These are phyloP conservation scores for Cerastis leucographa DNA, from an alignment of 2,888 invertebrate genomes.

Conservation along the genomic window DNA sequence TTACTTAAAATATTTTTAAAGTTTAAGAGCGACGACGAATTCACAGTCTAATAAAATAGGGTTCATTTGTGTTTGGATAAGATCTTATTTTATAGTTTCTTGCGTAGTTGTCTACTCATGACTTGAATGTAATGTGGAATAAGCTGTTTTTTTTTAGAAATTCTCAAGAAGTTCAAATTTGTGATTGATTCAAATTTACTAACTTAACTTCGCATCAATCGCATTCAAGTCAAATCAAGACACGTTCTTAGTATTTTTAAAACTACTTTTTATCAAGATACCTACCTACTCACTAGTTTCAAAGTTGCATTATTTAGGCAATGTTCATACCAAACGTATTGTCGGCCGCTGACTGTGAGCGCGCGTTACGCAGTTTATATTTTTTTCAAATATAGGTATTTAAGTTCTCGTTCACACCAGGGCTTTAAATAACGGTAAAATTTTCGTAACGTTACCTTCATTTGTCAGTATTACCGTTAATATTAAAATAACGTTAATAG, in stretches of 20 bases:
- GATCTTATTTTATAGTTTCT: slow-evolving; percentile 51
- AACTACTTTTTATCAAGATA: not conserved
- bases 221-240: no score
- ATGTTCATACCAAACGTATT: no score
- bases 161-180: not conserved
- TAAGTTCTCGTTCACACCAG: no score
- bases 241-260: not conserved
- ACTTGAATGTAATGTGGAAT: not conserved
- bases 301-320: not conserved
- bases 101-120: slow-evolving; percentile 5
- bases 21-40: slow-evolving; percentile 40
- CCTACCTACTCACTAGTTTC: not conserved
- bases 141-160: not conserved
- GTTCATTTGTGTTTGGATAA: slow-evolving; percentile 44
- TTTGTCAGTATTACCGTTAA: no score
- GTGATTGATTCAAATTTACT: not conserved
- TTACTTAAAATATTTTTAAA: slow-evolving; percentile 56
- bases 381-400: no score
- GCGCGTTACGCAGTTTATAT: no score
- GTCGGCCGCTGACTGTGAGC: no score
- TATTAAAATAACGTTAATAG: no score
- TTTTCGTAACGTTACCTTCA: no score
- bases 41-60: slow-evolving; percentile 55
- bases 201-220: no score
- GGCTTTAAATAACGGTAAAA: no score